These are phyloP conservation scores for Lutjanus erythropterus DNA, from an alignment of 2,113 vertebrate species.

Conservation along the genomic window DNA sequence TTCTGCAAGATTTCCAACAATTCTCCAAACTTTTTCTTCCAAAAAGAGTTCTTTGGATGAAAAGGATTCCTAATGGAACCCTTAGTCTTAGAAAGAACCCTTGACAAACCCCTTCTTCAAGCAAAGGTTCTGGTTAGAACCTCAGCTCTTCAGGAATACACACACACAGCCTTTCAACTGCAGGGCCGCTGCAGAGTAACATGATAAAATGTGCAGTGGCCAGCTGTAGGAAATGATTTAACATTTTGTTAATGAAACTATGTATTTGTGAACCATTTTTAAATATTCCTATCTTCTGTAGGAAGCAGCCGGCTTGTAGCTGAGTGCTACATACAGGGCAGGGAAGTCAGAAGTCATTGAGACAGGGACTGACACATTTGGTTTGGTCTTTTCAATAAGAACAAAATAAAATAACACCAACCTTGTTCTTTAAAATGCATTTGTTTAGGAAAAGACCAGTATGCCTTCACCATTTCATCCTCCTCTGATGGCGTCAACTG, in stretches of 20 bases:
- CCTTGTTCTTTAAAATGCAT: not conserved
- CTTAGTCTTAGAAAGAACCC: too few species aligned
- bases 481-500: constrained; percentile 30
- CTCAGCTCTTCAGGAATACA: too few species aligned
- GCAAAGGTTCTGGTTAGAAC: too few species aligned
- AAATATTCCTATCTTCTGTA: not conserved
- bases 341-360: not conserved
- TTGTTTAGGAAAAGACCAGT: constrained; percentile 2
- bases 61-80: too few species aligned
- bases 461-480: not conserved
- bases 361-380: not conserved
- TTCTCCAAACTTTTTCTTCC: too few species aligned
- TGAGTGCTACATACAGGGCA: not conserved
- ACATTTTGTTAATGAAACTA: not conserved
- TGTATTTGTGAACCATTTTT: not conserved
- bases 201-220: not conserved
- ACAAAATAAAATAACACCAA: not conserved
- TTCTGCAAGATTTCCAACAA: too few species aligned
- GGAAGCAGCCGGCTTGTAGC: not conserved
- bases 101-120: too few species aligned
- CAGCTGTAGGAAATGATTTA: not conserved
- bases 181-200: not conserved
- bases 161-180: not conserved
- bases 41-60: too few species aligned
- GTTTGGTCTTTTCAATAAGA: not conserved